Evolutionary conservation across 1,140 invertebrate genomes (phyloP).

Genomic region (Liolophura sinensis): DNA sequence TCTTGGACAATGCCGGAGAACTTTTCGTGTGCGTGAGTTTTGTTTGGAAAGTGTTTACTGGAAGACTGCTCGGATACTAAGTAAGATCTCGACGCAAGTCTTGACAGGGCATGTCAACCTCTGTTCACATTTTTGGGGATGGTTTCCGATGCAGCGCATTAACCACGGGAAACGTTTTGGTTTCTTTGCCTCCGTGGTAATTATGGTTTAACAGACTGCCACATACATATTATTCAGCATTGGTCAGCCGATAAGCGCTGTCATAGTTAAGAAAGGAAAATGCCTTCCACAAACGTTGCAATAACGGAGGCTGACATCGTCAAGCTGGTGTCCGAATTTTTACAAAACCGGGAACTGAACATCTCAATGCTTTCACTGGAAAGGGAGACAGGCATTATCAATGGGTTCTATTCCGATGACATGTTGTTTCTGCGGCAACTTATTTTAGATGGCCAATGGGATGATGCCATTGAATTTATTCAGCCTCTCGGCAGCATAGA

Average conservation of each 20-base stretch:
- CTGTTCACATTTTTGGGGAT: too few species aligned
- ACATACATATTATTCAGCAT: not conserved
- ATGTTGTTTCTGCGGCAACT: constrained; percentile 87
- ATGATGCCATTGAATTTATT: constrained; percentile 94
- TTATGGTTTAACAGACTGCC: too few species aligned
- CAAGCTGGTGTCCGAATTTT: constrained; percentile 87
- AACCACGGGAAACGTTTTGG: too few species aligned
- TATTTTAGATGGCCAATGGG: constrained; percentile 97
- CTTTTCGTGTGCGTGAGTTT: too few species aligned
- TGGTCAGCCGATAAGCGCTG: not conserved
- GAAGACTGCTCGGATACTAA: too few species aligned
- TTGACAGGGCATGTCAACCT: too few species aligned
- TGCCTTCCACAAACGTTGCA: constrained; percentile 45
- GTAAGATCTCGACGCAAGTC: too few species aligned
- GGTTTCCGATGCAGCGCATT: too few species aligned
- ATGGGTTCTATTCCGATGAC: constrained; percentile 87
- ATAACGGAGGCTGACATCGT: constrained; percentile 86
- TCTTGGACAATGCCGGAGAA: too few species aligned
- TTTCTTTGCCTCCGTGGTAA: too few species aligned
- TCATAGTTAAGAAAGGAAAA: constrained; percentile 20
- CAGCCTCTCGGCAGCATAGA: constrained; percentile 81
- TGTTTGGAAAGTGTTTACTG: too few species aligned
- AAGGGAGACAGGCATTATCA: constrained; percentile 93
- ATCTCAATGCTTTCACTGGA: constrained; percentile 86
- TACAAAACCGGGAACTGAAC: constrained; percentile 82